Conservation (phyloP, 2,113 vertebrate species). For the Mustela nigripes region DNA sequence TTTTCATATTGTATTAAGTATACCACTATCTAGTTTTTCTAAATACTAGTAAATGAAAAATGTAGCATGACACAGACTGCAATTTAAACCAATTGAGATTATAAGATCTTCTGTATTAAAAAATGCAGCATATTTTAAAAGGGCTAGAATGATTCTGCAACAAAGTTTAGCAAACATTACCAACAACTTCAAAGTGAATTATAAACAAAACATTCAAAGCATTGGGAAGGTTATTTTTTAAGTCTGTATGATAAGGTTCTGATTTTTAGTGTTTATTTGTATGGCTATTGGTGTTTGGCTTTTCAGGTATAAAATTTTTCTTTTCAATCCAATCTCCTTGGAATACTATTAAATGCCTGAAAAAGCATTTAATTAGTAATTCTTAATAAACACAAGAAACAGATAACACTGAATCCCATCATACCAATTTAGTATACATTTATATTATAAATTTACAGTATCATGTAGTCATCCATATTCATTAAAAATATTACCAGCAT, state of each 20-base stretch:
- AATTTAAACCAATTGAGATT: background rate
- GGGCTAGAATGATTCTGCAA: background rate
- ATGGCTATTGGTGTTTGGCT: background rate
- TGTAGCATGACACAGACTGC: background rate
- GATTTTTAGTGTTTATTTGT: conserved; percentile 6
- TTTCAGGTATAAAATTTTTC: background rate
- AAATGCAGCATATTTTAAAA: conserved; percentile 17
- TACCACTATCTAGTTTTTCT: background rate
- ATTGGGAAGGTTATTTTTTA: background rate
- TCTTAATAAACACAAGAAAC: conserved; percentile 4
- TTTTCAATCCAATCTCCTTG: background rate
- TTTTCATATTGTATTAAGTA: background rate
- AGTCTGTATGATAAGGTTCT: background rate
- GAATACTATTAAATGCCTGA: background rate
- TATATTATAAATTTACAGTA: background rate
- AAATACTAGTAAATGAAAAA: background rate
- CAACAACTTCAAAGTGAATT: conserved; percentile 21
- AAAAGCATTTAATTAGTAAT: background rate
- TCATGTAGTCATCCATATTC: background rate
- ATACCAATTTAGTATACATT: background rate
- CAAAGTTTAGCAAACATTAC: background rate
- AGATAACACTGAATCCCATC: background rate
- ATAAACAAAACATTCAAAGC: background rate
- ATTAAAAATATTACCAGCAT: background rate
- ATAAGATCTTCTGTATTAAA: background rate